These are phyloP conservation scores for Drosophila planitibia DNA, from an alignment of 2,888 invertebrate genomes.

Conservation along the genomic window DNA sequence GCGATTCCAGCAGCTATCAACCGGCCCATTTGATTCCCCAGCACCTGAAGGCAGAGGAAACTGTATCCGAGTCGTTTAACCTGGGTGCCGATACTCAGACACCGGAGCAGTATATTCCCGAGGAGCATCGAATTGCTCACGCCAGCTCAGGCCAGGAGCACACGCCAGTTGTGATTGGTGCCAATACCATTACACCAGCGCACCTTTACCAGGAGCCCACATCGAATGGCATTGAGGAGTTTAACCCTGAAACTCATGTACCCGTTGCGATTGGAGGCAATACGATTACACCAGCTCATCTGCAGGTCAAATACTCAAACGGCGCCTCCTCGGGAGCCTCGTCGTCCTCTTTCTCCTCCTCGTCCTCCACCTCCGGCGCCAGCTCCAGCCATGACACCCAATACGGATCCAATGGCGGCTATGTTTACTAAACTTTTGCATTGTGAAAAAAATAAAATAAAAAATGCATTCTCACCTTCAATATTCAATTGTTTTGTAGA, in stretches of 20 bases:
- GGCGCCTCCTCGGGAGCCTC: conserved; percentile 15
- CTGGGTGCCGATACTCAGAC: conserved; percentile 54
- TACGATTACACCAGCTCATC: conserved; percentile 47
- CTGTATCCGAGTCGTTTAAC: conserved; percentile 12
- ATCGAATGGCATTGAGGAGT: conserved; percentile 71
- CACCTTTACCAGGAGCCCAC: conserved; percentile 59
- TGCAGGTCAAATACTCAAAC: conserved; percentile 23
- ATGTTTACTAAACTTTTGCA: conserved; percentile 72
- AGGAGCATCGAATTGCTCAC: conserved; percentile 44
- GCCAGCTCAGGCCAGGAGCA: conserved; percentile 34
- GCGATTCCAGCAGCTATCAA: background rate
- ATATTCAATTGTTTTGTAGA: background rate
- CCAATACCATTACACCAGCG: conserved; percentile 43
- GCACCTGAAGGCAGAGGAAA: conserved; percentile 5
- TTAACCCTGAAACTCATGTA: conserved; percentile 59
- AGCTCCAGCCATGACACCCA: conserved; percentile 71
- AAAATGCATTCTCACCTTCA: background rate
- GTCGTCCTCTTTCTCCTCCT: conserved; percentile 8
- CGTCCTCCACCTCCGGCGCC: conserved; percentile 11
- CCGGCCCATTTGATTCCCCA: background rate
- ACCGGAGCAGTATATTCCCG: conserved; percentile 53
- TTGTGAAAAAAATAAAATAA: conserved; percentile 8
- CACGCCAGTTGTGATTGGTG: conserved; percentile 33
- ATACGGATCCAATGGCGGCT: conserved; percentile 83
- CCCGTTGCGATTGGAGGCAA: conserved; percentile 57